These are phyloP conservation scores for Cataglyphis rosenhaueri DNA, from an alignment of 2,888 invertebrate genomes.

Conservation along the genomic window DNA sequence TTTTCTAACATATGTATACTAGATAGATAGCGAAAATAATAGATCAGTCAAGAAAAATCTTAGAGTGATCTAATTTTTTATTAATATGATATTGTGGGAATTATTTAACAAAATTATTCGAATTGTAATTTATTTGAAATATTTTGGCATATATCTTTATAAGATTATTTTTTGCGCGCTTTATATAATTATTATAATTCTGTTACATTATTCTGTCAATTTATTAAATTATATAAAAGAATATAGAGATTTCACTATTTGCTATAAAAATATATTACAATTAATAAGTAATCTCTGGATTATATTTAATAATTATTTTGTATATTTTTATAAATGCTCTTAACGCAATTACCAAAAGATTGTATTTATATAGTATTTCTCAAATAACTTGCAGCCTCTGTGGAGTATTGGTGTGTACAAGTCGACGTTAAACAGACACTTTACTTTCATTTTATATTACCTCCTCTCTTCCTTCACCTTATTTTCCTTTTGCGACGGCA, in stretches of 20 bases:
- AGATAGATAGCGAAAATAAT: no score
- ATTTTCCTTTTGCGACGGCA: constrained; percentile 38
- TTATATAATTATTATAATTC: neutral
- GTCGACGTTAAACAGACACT: constrained; percentile 44
- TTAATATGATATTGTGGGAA: neutral
- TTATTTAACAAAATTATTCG: neutral
- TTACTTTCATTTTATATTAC: constrained; percentile 47
- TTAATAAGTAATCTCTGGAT: neutral
- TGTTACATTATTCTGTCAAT: neutral
- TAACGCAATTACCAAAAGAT: neutral
- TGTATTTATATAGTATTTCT: constrained; percentile 8
- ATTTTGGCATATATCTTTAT: neutral
- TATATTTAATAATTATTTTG: neutral
- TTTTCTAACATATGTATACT: neutral
- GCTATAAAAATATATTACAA: neutral
- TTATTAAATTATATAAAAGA: neutral
- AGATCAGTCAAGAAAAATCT: neutral
- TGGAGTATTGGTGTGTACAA: neutral
- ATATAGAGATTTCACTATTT: neutral
- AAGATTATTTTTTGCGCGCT: no score
- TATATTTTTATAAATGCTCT: neutral
- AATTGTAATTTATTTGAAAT: neutral
- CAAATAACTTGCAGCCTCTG: neutral
- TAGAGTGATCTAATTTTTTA: neutral
- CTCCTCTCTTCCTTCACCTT: constrained; percentile 1